Percentiles rank a stretch among this genome's conserved stretches.
These are phyloP conservation scores for Argopecten irradians DNA, from an alignment of 1,140 invertebrate genomes.

Conservation along the genomic window DNA sequence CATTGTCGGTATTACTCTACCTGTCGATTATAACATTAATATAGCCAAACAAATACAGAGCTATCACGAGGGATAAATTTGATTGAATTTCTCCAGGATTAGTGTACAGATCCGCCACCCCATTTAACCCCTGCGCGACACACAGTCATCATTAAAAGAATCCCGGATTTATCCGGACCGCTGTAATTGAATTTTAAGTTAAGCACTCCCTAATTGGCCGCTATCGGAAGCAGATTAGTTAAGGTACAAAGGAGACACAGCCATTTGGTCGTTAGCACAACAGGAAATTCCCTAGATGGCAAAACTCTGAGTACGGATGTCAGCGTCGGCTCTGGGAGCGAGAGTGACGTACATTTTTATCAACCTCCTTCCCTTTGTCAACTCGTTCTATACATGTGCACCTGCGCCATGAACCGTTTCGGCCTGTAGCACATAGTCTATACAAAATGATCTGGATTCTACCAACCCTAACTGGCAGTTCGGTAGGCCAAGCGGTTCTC, in stretches of 20 bases:
- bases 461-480: conserved; percentile 26
- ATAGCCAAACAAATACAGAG: not conserved
- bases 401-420: conserved; percentile 15
- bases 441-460: conserved; percentile 26
- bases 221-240: conserved; percentile 33
- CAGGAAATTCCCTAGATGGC: conserved; percentile 33
- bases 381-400: conserved; percentile 9
- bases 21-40: not conserved
- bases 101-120: not conserved
- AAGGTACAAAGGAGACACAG: conserved; percentile 26
- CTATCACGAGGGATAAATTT: not conserved
- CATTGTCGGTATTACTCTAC: not conserved
- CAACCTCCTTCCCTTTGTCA: not conserved
- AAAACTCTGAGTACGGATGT: conserved; percentile 25
- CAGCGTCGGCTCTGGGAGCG: not conserved
- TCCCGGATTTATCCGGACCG: not conserved
- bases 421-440: not conserved
- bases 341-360: conserved; percentile 24
- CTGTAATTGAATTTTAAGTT: conserved; percentile 33
- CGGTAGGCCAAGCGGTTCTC: not conserved
- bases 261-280: conserved; percentile 28
- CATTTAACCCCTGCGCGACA: not conserved
- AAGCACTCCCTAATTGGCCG: conserved; percentile 26
- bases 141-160: conserved; percentile 20
- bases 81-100: conserved; percentile 9